phyloP scores from a whole-genome alignment of 2,888 invertebrate genomes.

The Agrilus biguttatus region DNA sequence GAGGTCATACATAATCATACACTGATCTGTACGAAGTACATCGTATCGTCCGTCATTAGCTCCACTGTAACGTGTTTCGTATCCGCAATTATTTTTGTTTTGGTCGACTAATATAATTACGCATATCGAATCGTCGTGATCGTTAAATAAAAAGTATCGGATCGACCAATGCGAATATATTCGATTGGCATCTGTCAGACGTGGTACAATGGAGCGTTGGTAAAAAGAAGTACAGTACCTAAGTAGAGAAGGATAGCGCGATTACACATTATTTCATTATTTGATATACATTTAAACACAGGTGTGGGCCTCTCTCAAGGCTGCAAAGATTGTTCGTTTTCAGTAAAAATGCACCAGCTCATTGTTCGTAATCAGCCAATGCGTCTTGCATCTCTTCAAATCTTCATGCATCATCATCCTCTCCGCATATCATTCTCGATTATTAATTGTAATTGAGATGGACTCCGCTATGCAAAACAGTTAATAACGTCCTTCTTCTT shows the following conservation, averaged over 20 bases:
- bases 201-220: too few relatives aligned
- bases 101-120: constrained; percentile 4
- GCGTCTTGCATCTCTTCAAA: too few relatives aligned
- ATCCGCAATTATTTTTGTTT: neutral
- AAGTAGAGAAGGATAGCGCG: constrained; percentile 11
- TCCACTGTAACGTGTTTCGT: neutral
- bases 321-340: constrained; percentile 14
- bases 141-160: constrained; percentile 9
- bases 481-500: too few relatives aligned
- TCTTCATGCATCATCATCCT: constrained; percentile 4
- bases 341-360: constrained; percentile 4
- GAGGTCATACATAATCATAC: too few relatives aligned
- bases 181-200: constrained; percentile 22
- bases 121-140: constrained; percentile 3
- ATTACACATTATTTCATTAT: constrained; percentile 21
- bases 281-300: constrained; percentile 21
- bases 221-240: constrained; percentile 4
- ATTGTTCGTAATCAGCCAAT: constrained; percentile 6
- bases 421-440: constrained; percentile 7
- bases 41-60: neutral
- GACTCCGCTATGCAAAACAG: too few relatives aligned
- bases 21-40: neutral
- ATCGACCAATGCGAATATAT: constrained; percentile 11
- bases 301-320: constrained; percentile 20
- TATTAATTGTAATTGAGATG: neutral